Base-by-base conservation (phyloP, 2,797 vertebrate genomes). In the Sus cebifrons region DNA sequence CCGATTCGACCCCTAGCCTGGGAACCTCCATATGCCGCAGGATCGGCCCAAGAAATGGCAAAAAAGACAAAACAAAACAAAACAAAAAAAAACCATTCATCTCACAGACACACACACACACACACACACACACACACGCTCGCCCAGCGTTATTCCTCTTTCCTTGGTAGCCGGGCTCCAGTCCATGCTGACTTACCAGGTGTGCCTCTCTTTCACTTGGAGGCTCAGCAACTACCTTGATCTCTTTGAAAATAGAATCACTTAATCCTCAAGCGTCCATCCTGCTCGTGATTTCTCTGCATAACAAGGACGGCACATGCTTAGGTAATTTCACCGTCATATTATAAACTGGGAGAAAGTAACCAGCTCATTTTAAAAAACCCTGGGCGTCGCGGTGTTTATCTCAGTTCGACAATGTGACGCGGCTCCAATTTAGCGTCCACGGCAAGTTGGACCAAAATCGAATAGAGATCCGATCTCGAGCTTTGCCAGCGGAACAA, bases 401-500 rank as follows among this genome's bases (percentile, higher is more conserved):
- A 74, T 95, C 81, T 85, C 32, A 20, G 67, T 95, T 81, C 82
- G 3, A 58, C 27, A 40, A 85, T 2, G 91, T 83, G 18, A 14
- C 64, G n/a, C 6, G 0, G 0, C 2, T 79, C 68, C 9, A 36
- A 4, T 78, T 29, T 40, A 94, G 27, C 56, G 14, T 29, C 10
- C 83, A 20, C 3, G 40, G 60, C 77, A 64, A 91, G 90, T 25
- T 71, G 86, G 5, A 52, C 56, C 88, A 64, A 96, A 97, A 93
- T 3, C 86, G 68, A 97, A 96, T 95, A 79, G 29, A 79, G 82
- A 88, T 91, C 86, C 96, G 96, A 94, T 86, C 94, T 91, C 5
- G 71, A 89, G 58, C 23, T 94, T 96, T 96, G 17, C 2, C 3
- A 11, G 68, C 71, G 74, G 29, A 56, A 96, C 68, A 77, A 95